Base-by-base conservation (phyloP, 2,113 vertebrate genomes). In the Taxidea taxus region DNA sequence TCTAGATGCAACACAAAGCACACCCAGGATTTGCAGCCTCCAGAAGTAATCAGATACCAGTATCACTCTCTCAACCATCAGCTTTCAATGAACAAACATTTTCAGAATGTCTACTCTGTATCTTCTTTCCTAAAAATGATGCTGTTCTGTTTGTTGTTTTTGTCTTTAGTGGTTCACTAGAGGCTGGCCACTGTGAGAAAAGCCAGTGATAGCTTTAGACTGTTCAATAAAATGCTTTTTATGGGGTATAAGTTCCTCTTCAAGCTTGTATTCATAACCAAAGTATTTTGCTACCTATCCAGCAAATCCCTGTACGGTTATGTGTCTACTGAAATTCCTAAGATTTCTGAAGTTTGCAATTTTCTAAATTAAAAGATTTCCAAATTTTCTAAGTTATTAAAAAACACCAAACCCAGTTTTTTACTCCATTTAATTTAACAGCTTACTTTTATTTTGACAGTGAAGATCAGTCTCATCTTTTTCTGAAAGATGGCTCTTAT, bases 401-500 rank as follows among this genome's bases (percentile, higher is more conserved):
- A 88, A 96, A 96, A 95, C n/a, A 96, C 42, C 51, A 94, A 90
- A 75, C 14, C 31, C 42, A 94, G 47, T n/a, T 93, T n/a, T 94
- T 91, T 49, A 75, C 27, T 89, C 39, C 77, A 91, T 51, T 75
- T 96, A 58, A 97, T 78, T 84, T 91, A 4, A 97, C 8, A 85
- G 85, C 21, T 64, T 44, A 92, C 84, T 96, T 97, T 90, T 82
- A 90, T 95, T 85, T 49, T 70, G 64, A 75, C 25, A 94, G 37
- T 92, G 34, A 97, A 95, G 54, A 68, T 56, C 64, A 81, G 15
- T 90, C 27, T 80, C 74, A 87, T 51, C 87, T 81, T 74, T 93
- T 94, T 87, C 83, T 87, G 62, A 95, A 95, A 91, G 82, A 95
- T n/a, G n/a, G 81, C n/a, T 91, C 49, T 83, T 66, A 66, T 47